These are phyloP conservation scores for Trypoxylus dichotomus DNA, from an alignment of 1,140 invertebrate species.

Conservation along the genomic window DNA sequence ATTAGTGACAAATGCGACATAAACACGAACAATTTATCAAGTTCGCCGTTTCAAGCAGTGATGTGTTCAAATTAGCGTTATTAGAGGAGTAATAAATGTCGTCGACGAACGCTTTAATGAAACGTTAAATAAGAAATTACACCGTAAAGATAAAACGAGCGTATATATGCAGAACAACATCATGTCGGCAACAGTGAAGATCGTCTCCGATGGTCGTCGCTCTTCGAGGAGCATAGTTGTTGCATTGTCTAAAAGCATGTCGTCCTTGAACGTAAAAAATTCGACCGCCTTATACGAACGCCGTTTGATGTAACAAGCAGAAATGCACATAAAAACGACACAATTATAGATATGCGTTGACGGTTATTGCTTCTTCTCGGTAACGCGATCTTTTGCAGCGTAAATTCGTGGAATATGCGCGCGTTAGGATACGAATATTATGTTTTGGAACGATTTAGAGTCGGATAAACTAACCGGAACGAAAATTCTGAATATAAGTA, in stretches of 20 bases:
- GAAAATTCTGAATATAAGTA: neutral
- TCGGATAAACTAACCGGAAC: neutral
- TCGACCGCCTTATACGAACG: neutral
- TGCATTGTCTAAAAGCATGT: neutral
- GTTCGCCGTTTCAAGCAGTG: constrained; percentile 7
- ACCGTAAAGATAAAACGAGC: constrained; percentile 12
- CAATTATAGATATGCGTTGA: neutral
- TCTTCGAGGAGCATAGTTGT: neutral
- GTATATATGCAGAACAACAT: neutral
- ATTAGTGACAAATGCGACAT: constrained; percentile 24
- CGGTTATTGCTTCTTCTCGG: neutral
- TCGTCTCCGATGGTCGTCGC: neutral
- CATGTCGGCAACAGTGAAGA: neutral
- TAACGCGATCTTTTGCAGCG: no score
- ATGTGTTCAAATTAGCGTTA: constrained; percentile 17
- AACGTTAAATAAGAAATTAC: constrained; percentile 24
- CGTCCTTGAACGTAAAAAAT: constrained; percentile 3
- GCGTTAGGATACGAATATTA: neutral
- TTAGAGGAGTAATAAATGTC: constrained; percentile 17
- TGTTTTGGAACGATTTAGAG: neutral
- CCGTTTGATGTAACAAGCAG: neutral
- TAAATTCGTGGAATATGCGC: no score
- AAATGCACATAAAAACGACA: neutral
- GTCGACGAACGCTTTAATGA: neutral
- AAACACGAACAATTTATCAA: constrained; percentile 23